Conservation (phyloP, 2,797 vertebrate genomes). For the Silurus lanzhouensis region DNA sequence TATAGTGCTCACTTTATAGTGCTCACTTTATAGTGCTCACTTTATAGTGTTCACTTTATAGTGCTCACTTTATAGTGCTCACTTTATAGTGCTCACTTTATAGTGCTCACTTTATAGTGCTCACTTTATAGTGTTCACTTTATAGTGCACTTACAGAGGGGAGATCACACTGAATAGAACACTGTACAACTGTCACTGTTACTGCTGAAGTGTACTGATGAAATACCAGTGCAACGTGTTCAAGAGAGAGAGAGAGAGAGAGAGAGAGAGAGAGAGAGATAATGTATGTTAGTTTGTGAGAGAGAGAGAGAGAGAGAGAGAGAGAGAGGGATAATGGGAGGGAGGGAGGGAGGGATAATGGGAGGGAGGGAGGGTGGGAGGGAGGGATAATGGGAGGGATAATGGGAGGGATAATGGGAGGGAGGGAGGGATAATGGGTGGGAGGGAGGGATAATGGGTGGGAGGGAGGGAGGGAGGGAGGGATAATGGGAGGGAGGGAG, state of each 20-base stretch:
- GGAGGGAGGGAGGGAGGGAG: too few species aligned
- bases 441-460: too few species aligned
- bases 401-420: background rate
- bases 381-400: background rate
- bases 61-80: background rate
- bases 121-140: too few species aligned
- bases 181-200: background rate
- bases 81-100: too few species aligned
- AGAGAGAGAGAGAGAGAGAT: background rate
- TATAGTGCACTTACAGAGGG: background rate
- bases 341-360: background rate
- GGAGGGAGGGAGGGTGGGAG: background rate
- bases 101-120: too few species aligned
- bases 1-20: too few species aligned
- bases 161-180: background rate
- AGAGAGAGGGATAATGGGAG: background rate
- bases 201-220: constrained; percentile 25
- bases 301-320: background rate
- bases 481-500: too few species aligned
- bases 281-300: too few species aligned
- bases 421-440: too few species aligned
- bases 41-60: too few species aligned
- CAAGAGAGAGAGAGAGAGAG: background rate
- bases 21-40: too few species aligned
- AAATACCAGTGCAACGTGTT: constrained; percentile 39